Conservation (phyloP, 2,113 vertebrate genomes). For the Rhagologus leucostigma region DNA sequence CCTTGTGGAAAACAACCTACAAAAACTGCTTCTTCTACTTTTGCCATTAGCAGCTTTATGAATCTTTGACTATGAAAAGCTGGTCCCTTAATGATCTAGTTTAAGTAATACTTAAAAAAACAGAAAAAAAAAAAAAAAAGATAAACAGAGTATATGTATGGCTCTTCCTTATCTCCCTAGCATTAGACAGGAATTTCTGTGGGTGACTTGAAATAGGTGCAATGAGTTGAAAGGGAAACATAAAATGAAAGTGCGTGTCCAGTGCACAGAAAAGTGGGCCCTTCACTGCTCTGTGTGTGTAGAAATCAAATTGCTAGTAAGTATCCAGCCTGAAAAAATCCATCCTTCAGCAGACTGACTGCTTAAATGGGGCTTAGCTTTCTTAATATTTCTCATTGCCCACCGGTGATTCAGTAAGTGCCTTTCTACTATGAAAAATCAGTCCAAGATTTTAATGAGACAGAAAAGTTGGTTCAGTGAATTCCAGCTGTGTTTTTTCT, state of each 20-base stretch:
- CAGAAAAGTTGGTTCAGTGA: not conserved
- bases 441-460: not conserved
- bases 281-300: not conserved
- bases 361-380: not conserved
- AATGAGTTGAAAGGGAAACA: not conserved
- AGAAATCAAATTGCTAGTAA: not conserved
- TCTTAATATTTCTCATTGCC: not conserved
- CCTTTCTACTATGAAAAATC: not conserved
- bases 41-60: not conserved
- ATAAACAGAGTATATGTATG: rapidly evolving
- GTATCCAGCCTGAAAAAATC: not conserved
- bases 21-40: not conserved
- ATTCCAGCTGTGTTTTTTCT: not conserved
- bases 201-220: not conserved
- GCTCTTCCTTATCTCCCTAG: not conserved
- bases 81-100: not conserved
- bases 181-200: not conserved
- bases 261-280: not conserved
- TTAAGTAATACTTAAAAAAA: not conserved
- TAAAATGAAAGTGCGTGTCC: not conserved
- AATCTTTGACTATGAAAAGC: not conserved
- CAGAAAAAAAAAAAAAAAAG: too few relatives aligned
- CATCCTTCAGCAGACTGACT: not conserved
- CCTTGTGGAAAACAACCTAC: not conserved
- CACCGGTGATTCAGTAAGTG: not conserved